Evolutionary conservation across 1,140 invertebrate species (phyloP).

Genomic region (Eurytemora carolleeae): DNA sequence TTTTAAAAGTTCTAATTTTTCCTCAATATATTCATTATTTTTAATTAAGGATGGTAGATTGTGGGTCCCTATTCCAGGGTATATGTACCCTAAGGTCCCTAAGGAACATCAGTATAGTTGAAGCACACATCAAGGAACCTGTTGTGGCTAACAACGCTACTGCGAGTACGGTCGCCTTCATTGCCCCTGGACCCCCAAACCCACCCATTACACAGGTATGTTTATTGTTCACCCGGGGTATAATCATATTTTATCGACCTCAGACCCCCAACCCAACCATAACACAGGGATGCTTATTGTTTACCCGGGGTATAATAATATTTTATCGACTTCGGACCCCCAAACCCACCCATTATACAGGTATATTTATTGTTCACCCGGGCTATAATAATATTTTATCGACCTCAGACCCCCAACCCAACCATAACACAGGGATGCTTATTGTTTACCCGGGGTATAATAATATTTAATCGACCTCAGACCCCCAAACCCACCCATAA

Average conservation of each 20-base stretch:
- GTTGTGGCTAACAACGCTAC: conserved; percentile 86
- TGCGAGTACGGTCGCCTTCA: conserved; percentile 87
- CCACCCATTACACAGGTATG: conserved; percentile 40
- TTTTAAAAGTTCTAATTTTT: no score
- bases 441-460: no score
- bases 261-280: no score
- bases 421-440: no score
- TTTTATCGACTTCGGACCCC: conserved; percentile 87
- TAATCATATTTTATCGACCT: no score
- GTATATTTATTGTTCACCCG: no score
- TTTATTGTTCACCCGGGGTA: no score
- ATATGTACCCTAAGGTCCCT: conserved; percentile 69
- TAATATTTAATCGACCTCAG: conserved; percentile 93
- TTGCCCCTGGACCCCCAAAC: conserved; percentile 72
- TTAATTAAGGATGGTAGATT: conserved; percentile 48
- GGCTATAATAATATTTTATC: no score
- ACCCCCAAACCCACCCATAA: conserved; percentile 55
- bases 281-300: no score
- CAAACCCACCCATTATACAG: conserved; percentile 46
- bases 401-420: no score
- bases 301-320: no score
- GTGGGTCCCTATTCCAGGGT: conserved; percentile 73
- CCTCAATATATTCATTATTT: no score
- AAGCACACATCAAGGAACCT: conserved; percentile 53
- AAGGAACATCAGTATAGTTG: conserved; percentile 62